A percentile compares a stretch with the other conserved stretches of the same genome.
phyloP scores from a whole-genome alignment of 2,888 invertebrate species.

The Linyphia triangularis region DNA sequence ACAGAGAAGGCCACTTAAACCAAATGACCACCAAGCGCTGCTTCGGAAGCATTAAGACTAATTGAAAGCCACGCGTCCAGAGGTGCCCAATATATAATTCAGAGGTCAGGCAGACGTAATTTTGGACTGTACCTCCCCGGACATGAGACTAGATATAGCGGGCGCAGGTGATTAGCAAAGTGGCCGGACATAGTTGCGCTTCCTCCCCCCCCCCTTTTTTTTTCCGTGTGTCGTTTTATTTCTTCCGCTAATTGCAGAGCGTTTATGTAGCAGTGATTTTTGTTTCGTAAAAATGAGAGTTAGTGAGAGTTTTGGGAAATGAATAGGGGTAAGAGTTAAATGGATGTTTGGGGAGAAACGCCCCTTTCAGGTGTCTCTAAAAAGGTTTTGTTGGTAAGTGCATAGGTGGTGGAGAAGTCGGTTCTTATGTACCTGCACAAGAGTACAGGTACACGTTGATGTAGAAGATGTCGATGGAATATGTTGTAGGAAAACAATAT shows the following conservation, averaged over 20 bases:
- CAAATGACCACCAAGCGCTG: conserved; percentile 28
- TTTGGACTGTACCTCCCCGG: neutral
- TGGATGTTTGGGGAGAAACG: conserved; percentile 27
- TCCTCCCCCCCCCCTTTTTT: neutral
- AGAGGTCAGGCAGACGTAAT: conserved; percentile 46
- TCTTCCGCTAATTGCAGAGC: conserved; percentile 23
- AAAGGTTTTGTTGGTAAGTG: no score
- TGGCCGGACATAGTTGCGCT: conserved; percentile 35
- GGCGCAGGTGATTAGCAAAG: conserved; percentile 49
- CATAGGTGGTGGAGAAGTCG: no score
- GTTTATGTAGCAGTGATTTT: conserved; percentile 17
- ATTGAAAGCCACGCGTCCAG: conserved; percentile 57
- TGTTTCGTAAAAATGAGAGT: conserved; percentile 38
- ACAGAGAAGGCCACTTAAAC: conserved; percentile 69
- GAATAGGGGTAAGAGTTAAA: conserved; percentile 41
- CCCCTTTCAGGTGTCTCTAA: no score
- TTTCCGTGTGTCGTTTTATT: neutral
- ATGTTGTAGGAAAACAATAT: no score
- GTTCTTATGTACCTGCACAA: no score
- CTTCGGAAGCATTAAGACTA: conserved; percentile 49
- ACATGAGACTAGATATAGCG: conserved; percentile 12
- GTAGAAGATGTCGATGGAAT: no score
- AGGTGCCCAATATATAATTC: conserved; percentile 54
- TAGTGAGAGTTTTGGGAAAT: conserved; percentile 35
- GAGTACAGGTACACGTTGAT: no score